phyloP scores from a whole-genome alignment of 2,113 vertebrate species.

The Hippocampus comes region DNA sequence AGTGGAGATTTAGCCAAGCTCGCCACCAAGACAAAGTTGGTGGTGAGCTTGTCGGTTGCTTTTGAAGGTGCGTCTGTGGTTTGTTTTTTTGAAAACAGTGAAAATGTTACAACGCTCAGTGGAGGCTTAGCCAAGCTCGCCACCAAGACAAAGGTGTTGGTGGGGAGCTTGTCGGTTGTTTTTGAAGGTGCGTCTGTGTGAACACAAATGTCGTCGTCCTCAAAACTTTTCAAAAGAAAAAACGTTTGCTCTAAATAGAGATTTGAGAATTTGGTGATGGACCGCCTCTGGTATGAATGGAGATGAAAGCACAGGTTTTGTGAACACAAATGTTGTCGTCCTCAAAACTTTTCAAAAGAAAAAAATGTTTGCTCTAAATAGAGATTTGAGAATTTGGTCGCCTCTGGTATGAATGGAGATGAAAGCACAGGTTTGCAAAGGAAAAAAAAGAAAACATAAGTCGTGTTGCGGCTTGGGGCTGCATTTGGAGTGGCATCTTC shows the following conservation, averaged over 20 bases:
- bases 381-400: slow-evolving; percentile 28
- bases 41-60: too few relatives aligned
- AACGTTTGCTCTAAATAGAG: slow-evolving; percentile 31
- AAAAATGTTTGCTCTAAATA: slow-evolving; percentile 22
- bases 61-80: background rate
- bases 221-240: background rate
- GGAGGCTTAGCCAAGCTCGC: too few relatives aligned
- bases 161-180: too few relatives aligned
- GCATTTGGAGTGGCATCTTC: slow-evolving; percentile 31
- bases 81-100: too few relatives aligned
- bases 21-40: too few relatives aligned
- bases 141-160: too few relatives aligned
- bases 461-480: slow-evolving; percentile 55
- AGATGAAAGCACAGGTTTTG: slow-evolving; percentile 50
- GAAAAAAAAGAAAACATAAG: slow-evolving; percentile 40
- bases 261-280: slow-evolving; percentile 26
- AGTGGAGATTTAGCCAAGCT: too few relatives aligned
- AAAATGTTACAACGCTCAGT: too few relatives aligned
- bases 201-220: background rate
- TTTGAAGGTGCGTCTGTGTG: background rate
- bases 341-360: background rate
- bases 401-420: slow-evolving; percentile 55
- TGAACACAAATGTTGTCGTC: too few relatives aligned
- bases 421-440: slow-evolving; percentile 33
- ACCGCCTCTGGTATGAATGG: slow-evolving; percentile 46